phyloP scores from a whole-genome alignment of 2,113 vertebrate species.

The Melozone crissalis region DNA sequence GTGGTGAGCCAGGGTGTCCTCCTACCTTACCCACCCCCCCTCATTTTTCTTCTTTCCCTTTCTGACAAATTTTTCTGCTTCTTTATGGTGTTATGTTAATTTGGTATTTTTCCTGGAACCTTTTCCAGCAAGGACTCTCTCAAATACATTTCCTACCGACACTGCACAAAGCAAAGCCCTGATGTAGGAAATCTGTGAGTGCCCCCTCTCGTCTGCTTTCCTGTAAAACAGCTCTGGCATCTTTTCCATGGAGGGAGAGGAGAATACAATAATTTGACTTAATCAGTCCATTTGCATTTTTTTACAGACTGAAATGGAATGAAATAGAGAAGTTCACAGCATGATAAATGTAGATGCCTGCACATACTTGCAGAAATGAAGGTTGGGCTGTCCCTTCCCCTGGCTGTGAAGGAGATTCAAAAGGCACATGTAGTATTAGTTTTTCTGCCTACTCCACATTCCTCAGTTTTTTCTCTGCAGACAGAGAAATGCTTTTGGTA shows the following conservation, averaged over 20 bases:
- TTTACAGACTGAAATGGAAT: not conserved
- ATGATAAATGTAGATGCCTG: not conserved
- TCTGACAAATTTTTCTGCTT: not conserved
- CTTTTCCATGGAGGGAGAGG: not conserved
- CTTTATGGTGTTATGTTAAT: slow-evolving; percentile 5
- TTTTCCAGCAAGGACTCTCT: not conserved
- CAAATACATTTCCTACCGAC: not conserved
- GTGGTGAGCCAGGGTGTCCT: not conserved
- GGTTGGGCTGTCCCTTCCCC: not conserved
- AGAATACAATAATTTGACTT: not conserved
- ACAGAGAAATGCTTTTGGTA: slow-evolving; percentile 10
- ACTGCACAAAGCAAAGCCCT: not conserved
- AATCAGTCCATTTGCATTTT: not conserved
- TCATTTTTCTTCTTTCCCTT: not conserved
- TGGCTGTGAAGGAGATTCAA: not conserved
- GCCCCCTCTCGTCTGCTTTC: slow-evolving; percentile 63
- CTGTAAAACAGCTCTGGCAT: slow-evolving; percentile 14
- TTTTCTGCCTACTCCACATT: slow-evolving; percentile 28
- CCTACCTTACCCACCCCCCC: not conserved
- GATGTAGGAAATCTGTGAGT: slow-evolving; percentile 56
- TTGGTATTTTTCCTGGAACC: not conserved
- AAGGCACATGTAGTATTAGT: not conserved
- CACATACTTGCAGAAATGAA: not conserved
- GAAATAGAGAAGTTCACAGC: not conserved
- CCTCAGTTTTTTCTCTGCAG: slow-evolving; percentile 15